These are phyloP conservation scores for Gorsachius magnificus DNA, from an alignment of 2,797 vertebrate species.

Conservation along the genomic window DNA sequence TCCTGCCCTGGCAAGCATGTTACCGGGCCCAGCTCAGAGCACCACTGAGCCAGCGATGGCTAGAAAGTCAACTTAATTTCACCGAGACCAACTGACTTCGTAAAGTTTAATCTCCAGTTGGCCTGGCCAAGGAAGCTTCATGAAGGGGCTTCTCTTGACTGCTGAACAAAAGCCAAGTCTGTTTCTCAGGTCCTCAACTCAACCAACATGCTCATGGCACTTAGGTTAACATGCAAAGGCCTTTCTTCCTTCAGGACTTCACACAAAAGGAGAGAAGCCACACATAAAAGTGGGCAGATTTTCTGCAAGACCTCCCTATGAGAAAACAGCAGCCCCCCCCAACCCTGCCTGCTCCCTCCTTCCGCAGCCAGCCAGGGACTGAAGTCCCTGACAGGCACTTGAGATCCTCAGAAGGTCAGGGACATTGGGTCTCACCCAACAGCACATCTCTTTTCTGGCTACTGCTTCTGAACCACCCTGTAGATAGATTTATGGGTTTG, in stretches of 20 bases:
- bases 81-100: neutral
- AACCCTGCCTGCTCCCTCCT: neutral
- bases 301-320: neutral
- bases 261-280: neutral
- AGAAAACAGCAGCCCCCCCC: neutral
- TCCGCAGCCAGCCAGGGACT: neutral
- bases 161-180: neutral
- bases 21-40: neutral
- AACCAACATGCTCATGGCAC: neutral
- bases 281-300: neutral
- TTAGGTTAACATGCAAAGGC: neutral
- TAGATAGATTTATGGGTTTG: conserved; percentile 8
- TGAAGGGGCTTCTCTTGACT: neutral
- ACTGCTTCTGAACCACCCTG: neutral
- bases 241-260: neutral
- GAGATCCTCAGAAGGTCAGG: neutral
- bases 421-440: neutral
- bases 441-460: neutral
- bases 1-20: neutral
- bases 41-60: neutral
- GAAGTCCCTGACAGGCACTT: neutral
- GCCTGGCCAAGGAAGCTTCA: neutral
- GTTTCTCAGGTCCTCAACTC: neutral
- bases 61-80: neutral
- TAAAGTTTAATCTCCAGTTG: neutral